Base-by-base conservation (phyloP, 2,113 vertebrate species). In the Antigone vipio region DNA sequence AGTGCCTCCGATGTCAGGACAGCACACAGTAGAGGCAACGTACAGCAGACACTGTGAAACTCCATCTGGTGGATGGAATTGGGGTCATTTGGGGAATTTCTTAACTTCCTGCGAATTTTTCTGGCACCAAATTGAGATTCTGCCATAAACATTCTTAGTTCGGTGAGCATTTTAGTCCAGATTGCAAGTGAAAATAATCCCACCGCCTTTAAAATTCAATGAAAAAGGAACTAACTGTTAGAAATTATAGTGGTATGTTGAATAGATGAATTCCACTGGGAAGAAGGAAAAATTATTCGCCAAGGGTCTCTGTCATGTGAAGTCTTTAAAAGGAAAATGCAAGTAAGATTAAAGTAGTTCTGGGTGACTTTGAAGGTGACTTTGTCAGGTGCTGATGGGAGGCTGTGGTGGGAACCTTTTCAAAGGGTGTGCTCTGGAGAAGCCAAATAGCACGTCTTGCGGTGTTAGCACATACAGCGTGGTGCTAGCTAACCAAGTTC, bases 261-360 rank as follows among this genome's bases (percentile, higher is more conserved):
- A 83, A 85, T n/a, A 87, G 58, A 67, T 75, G 12, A 91, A 95
- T 96, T 96, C 67, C 19, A 85, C 53, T 78, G 84, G 68, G 47
- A 88, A 88, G 63, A 42, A 72, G 63, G 64, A 84, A 68, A 75
- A 58, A 72, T 11, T 58, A 23, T 77, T 59, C 26, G 19, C 69
- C 38, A 30, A 11, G 59, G 10, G 11, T 22, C 5, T 60, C 66
- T n/a, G 13, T 81, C 5, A 17, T 20, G 11, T 56, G 34, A 73
- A 63, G 23, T 26, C 42, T 82, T 85, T 71, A 50, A 80, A 75
- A 66, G 17, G 11, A 73, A 73, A 74, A 79, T 24, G 9, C 8
- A 32, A 22, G 15, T 50, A 27, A 73, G 55, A 63, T 19, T 17
- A 19, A 60, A 79, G 53, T 85, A 82, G 13, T 16, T 50, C 49